Conservation (phyloP, 2,113 vertebrate genomes). For the Fregata magnificens region DNA sequence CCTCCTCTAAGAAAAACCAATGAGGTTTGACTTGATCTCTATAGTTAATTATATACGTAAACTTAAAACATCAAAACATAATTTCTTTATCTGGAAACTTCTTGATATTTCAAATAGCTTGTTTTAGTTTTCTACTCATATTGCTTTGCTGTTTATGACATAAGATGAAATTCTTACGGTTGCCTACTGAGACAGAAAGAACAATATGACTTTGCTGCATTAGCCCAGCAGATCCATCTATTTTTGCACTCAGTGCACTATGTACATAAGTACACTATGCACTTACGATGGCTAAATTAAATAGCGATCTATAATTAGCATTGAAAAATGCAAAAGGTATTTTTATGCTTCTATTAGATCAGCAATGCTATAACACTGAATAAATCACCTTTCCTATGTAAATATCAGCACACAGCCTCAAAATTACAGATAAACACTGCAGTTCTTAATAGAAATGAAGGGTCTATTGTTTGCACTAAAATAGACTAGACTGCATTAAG, state of each 20-base stretch:
- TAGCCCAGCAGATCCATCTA: conserved; percentile 21
- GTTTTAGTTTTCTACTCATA: background rate
- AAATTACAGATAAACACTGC: background rate
- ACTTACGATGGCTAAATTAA: background rate
- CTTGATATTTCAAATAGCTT: background rate
- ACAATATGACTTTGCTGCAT: conserved; percentile 15
- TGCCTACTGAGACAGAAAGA: background rate
- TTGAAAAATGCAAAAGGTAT: background rate
- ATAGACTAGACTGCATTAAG: background rate
- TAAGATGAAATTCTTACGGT: background rate
- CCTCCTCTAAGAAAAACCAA: conserved; percentile 24
- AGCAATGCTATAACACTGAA: background rate
- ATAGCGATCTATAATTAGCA: background rate
- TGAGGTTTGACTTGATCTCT: background rate
- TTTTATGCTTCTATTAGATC: background rate
- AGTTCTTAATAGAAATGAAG: background rate
- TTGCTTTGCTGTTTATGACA: background rate
- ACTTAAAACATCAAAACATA: background rate
- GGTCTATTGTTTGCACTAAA: background rate
- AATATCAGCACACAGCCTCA: background rate
- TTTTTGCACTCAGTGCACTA: conserved; percentile 9
- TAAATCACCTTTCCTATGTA: background rate
- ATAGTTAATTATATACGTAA: background rate
- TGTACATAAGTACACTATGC: background rate
- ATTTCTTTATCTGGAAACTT: background rate